Conservation (phyloP, 2,888 invertebrate species). For the Globia sparganii region DNA sequence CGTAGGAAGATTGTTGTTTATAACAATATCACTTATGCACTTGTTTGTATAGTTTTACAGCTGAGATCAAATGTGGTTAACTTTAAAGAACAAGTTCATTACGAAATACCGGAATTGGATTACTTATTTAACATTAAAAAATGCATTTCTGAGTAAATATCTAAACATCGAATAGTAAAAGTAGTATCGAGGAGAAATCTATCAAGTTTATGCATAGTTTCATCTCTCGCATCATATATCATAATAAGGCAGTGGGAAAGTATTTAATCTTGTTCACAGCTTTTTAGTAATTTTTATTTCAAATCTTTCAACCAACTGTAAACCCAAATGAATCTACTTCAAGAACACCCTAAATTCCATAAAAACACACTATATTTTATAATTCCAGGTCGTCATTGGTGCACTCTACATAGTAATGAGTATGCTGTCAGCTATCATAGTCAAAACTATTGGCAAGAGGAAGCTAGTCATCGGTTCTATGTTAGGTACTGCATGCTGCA, state of each 20-base stretch:
- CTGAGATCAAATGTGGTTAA: slow-evolving; percentile 18
- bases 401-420: slow-evolving; percentile 81
- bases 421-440: slow-evolving; percentile 80
- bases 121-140: not conserved
- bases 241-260: not conserved
- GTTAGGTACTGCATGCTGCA: slow-evolving; percentile 77
- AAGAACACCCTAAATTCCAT: too few species aligned
- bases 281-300: not conserved
- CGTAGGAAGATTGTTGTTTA: not conserved
- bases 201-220: not conserved
- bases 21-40: slow-evolving; percentile 19
- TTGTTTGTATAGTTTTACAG: slow-evolving; percentile 25
- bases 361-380: not conserved
- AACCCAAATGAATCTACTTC: not conserved
- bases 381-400: slow-evolving; percentile 82
- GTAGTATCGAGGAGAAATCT: slow-evolving; percentile 1
- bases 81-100: slow-evolving; percentile 28
- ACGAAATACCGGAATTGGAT: slow-evolving; percentile 12
- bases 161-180: not conserved
- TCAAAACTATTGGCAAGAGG: slow-evolving; percentile 83
- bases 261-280: not conserved
- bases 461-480: slow-evolving; percentile 82
- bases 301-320: too few species aligned
- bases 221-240: not conserved
- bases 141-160: slow-evolving; percentile 18